These are phyloP conservation scores for Naja naja DNA, from an alignment of 2,113 vertebrate species.

Conservation along the genomic window DNA sequence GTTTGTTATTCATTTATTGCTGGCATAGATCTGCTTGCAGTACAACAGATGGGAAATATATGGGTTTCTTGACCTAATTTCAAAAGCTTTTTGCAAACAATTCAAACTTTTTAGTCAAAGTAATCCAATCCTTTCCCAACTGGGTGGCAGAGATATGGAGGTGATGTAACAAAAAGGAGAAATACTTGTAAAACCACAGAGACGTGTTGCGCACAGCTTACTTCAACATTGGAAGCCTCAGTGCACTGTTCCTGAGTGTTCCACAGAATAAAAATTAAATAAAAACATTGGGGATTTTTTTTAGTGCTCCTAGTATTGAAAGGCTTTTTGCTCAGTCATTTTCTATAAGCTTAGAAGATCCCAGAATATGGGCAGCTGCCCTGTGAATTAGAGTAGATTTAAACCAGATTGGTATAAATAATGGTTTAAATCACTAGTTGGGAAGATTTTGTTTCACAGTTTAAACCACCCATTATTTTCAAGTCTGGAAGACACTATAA, in stretches of 20 bases:
- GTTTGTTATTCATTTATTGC: background rate
- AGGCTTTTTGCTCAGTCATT: background rate
- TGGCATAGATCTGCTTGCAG: background rate
- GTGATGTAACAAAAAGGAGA: background rate
- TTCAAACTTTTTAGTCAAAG: background rate
- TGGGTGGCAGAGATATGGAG: background rate
- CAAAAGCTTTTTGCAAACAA: background rate
- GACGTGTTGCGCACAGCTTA: background rate
- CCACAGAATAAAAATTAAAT: background rate
- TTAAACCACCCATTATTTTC: background rate
- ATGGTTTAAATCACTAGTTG: background rate
- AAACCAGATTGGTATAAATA: background rate
- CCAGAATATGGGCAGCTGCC: background rate
- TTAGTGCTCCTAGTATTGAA: background rate
- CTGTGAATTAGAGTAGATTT: background rate
- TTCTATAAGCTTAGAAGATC: background rate
- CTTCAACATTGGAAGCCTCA: background rate
- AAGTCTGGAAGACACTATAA: background rate
- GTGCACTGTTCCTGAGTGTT: background rate
- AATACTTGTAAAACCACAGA: background rate
- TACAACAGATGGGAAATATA: background rate
- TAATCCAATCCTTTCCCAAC: background rate
- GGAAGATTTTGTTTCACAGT: background rate
- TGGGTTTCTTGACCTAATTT: background rate
- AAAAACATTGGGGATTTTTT: background rate